phyloP scores from a whole-genome alignment of 1,140 invertebrate genomes.

The Vollenhovia emeryi region DNA sequence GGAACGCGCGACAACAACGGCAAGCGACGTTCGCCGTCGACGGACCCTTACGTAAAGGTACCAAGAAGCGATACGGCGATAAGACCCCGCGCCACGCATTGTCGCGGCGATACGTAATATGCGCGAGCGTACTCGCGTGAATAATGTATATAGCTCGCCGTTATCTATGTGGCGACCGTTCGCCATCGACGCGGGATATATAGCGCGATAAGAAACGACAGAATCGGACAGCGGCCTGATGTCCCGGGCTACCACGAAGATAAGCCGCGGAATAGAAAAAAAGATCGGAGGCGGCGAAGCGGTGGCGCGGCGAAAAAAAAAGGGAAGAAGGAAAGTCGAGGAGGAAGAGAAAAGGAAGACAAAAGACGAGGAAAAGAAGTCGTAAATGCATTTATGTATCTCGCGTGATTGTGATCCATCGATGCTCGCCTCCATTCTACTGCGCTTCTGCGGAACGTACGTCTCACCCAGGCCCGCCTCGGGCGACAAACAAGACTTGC shows the following conservation, averaged over 20 bases:
- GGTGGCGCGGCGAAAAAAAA: not conserved
- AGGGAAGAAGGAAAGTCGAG: not conserved
- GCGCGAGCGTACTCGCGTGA: slow-evolving; percentile 76
- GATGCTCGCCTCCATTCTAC: slow-evolving; percentile 18
- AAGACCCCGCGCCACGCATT: slow-evolving; percentile 65
- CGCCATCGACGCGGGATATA: slow-evolving; percentile 69
- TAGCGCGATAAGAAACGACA: slow-evolving; percentile 67
- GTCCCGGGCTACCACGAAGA: slow-evolving; percentile 39
- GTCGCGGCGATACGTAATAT: slow-evolving; percentile 71
- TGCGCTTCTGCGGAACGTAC: slow-evolving; percentile 8
- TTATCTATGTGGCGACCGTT: slow-evolving; percentile 72
- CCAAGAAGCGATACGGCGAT: slow-evolving; percentile 74
- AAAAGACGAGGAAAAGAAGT: slow-evolving; percentile 35
- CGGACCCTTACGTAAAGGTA: slow-evolving; percentile 80
- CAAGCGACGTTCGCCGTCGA: not conserved
- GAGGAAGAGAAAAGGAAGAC: slow-evolving; percentile 11
- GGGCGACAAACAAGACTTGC: not conserved
- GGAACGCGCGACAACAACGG: slow-evolving; percentile 24
- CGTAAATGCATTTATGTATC: slow-evolving; percentile 82
- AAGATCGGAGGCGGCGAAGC: slow-evolving; percentile 15
- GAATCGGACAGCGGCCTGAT: slow-evolving; percentile 60
- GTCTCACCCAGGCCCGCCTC: not conserved
- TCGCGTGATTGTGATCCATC: slow-evolving; percentile 64
- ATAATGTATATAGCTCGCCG: slow-evolving; percentile 79
- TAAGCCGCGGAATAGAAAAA: slow-evolving; percentile 57